Evolutionary conservation across 2,888 invertebrate species (phyloP).

Genomic region (Sinohyriopsis cumingii): DNA sequence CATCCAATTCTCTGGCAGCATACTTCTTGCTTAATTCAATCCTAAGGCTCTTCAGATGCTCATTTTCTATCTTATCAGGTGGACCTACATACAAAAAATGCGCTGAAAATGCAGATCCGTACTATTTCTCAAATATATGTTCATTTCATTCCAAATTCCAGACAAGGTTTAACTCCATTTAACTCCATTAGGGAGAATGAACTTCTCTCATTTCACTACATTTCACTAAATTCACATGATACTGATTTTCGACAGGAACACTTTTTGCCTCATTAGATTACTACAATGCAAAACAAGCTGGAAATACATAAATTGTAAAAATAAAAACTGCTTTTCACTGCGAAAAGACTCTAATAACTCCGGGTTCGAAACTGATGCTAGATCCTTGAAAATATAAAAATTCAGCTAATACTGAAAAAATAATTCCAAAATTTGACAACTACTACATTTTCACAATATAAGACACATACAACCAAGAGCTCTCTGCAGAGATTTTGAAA

Average conservation of each 20-base stretch:
- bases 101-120: not conserved
- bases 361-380: too few relatives aligned
- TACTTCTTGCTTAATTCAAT: conserved; percentile 68
- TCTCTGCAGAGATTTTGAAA: not conserved
- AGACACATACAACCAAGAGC: conserved; percentile 4
- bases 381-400: too few relatives aligned
- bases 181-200: too few relatives aligned
- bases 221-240: not conserved
- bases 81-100: conserved; percentile 48
- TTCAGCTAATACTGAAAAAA: too few relatives aligned
- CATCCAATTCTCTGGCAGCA: conserved; percentile 79
- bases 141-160: too few relatives aligned
- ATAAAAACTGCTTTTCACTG: too few relatives aligned
- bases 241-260: too few relatives aligned
- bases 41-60: conserved; percentile 66
- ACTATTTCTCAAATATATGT: not conserved
- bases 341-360: too few relatives aligned
- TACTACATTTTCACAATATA: not conserved
- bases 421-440: not conserved
- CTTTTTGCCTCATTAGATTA: not conserved
- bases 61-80: conserved; percentile 63
- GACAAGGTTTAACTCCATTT: too few relatives aligned
- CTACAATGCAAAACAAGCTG: too few relatives aligned
- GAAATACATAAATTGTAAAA: too few relatives aligned
- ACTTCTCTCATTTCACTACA: not conserved